Base-by-base conservation (phyloP, 2,113 vertebrate species). In the Sander lucioperca region DNA sequence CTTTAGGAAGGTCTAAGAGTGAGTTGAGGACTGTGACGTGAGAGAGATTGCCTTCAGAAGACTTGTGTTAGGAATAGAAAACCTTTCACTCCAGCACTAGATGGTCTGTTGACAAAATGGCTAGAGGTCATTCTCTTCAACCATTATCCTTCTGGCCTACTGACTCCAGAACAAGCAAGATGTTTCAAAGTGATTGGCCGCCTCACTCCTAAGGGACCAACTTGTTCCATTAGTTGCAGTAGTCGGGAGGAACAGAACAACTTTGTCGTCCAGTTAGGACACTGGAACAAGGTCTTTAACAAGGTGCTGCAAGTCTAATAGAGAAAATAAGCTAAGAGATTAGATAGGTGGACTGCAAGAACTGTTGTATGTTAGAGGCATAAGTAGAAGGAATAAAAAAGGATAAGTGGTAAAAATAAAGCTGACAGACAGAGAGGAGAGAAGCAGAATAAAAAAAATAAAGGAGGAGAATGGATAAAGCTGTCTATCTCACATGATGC, bases 161-260 rank as follows among this genome's bases (percentile, higher is more conserved):
- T 86, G 75, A 90, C 83, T 86, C 57, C 56, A 27, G 36, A 78
- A 77, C 53, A 73, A 87, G 64, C 79, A 77, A 47, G 74, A 91
- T 61, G 82, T 77, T 65, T 30, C 23, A 62, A 36, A 68, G 45
- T 48, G 23, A 88, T 53, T 88, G 87, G 82, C 67, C 30, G 3
- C 54, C 53, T 69, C 9, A 1, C 23, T 82, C 72, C 27, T 18
- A 58, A 53, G 23, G 45, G 53, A 77, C 47, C 54, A 56, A 83
- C 72, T 74, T 74, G 65, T 85, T 68, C 66, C 39, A 82, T 87
- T 89, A 71, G 74, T 53, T 81, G 76, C 36, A 63, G 30, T 36
- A 57, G 69, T 85, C 47, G 6, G 43, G 63, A 84, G 79, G 79
- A 81, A 87, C 30, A 50, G 50, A 76, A 80, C 82, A 36, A 68